A percentile compares a stretch with the other conserved stretches of the same genome.
Evolutionary conservation across 2,888 invertebrate genomes (phyloP).

Genomic region (Asteroscopus sphinx): DNA sequence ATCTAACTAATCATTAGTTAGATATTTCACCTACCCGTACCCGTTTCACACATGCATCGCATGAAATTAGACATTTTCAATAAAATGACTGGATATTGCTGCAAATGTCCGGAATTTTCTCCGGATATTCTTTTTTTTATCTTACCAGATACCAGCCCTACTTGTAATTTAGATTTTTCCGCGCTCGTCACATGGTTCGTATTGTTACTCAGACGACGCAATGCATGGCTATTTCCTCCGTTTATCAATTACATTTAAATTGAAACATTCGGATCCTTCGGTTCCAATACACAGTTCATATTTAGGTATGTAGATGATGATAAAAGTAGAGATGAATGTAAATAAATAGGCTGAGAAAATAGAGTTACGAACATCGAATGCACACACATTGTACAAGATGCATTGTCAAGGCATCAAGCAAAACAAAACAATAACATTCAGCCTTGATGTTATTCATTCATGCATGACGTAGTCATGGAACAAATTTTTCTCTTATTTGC

Average conservation of each 20-base stretch:
- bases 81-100: no score
- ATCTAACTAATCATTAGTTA: no score
- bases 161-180: constrained; percentile 14
- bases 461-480: constrained; percentile 83
- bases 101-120: no score
- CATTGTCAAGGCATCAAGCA: constrained; percentile 67
- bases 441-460: constrained; percentile 83
- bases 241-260: constrained; percentile 41
- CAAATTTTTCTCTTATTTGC: constrained; percentile 85
- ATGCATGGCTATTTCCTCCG: constrained; percentile 33
- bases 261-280: constrained; percentile 14
- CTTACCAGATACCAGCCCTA: no score
- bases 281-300: constrained; percentile 18
- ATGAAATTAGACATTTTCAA: no score
- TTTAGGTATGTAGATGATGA: constrained; percentile 19
- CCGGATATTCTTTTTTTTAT: no score
- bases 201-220: constrained; percentile 32
- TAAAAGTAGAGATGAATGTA: neutral
- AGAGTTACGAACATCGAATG: constrained; percentile 47
- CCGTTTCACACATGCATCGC: no score
- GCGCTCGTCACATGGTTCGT: constrained; percentile 36
- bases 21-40: no score
- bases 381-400: constrained; percentile 59
- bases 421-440: constrained; percentile 79
- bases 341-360: constrained; percentile 10